Conservation (phyloP, 2,888 invertebrate species). For the Trichopria drosophilae region DNA sequence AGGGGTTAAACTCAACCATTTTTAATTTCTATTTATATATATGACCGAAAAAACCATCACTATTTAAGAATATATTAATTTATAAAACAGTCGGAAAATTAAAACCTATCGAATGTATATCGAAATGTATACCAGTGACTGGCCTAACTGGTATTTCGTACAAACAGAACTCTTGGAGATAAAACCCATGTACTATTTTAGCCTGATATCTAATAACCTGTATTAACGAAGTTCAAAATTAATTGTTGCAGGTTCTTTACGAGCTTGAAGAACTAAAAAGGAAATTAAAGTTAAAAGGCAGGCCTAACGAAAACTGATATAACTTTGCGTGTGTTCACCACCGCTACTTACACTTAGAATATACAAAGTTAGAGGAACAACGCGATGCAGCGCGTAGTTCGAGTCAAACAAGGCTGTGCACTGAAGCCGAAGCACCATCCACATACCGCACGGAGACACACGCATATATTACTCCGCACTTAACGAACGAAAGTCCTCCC, state of each 20-base stretch:
- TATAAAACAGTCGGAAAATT: no score
- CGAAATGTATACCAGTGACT: no score
- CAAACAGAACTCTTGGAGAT: no score
- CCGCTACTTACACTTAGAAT: slow-evolving; percentile 26
- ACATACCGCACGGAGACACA: slow-evolving; percentile 52
- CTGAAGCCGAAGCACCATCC: slow-evolving; percentile 24
- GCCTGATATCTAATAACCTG: no score
- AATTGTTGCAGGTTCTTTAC: slow-evolving; percentile 60
- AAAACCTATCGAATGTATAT: no score
- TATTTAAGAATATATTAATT: no score
- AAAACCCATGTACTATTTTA: no score
- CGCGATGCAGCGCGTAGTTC: slow-evolving; percentile 12
- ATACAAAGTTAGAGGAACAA: slow-evolving; percentile 27
- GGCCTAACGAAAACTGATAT: slow-evolving; percentile 48
- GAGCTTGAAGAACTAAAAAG: slow-evolving; percentile 62
- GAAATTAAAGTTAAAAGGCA: slow-evolving; percentile 38
- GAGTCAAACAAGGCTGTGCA: slow-evolving; percentile 29
- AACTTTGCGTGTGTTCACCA: slow-evolving; percentile 57
- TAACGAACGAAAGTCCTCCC: slow-evolving; percentile 27
- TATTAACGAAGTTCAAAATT: no score
- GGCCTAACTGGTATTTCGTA: no score
- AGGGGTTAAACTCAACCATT: no score
- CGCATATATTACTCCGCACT: slow-evolving; percentile 46
- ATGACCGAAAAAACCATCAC: no score
- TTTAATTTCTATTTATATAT: no score